phyloP scores from a whole-genome alignment of 2,113 vertebrate species.

The Condylura cristata region DNA sequence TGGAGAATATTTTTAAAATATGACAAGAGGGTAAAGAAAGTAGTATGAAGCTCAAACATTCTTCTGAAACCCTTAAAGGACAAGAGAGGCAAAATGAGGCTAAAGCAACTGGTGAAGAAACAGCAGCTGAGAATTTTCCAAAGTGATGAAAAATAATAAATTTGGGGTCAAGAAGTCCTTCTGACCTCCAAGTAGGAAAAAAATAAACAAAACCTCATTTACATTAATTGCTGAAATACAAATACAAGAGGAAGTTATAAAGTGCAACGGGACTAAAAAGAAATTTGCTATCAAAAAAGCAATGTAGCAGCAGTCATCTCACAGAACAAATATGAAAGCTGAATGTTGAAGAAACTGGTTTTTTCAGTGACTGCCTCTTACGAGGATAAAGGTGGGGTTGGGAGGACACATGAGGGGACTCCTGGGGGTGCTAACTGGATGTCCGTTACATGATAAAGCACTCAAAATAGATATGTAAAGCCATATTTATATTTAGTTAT shows the following conservation, averaged over 20 bases:
- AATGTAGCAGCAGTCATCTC: neutral
- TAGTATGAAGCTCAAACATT: neutral
- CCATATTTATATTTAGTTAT: neutral
- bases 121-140: neutral
- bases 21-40: neutral
- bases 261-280: neutral
- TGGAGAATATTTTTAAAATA: conserved; percentile 20
- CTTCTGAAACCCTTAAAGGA: neutral
- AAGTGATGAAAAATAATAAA: conserved; percentile 34
- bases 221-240: neutral
- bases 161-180: neutral
- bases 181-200: neutral
- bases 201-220: neutral
- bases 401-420: neutral
- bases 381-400: neutral
- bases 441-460: neutral
- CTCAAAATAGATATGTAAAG: neutral
- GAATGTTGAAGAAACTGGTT: neutral
- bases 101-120: neutral
- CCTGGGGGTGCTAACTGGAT: neutral
- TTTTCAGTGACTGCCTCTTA: neutral
- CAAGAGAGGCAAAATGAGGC: neutral
- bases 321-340: neutral
- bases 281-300: neutral
- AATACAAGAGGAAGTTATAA: neutral